Conservation (phyloP, 2,797 vertebrate species). For the Hypotaenidia okinawae region DNA sequence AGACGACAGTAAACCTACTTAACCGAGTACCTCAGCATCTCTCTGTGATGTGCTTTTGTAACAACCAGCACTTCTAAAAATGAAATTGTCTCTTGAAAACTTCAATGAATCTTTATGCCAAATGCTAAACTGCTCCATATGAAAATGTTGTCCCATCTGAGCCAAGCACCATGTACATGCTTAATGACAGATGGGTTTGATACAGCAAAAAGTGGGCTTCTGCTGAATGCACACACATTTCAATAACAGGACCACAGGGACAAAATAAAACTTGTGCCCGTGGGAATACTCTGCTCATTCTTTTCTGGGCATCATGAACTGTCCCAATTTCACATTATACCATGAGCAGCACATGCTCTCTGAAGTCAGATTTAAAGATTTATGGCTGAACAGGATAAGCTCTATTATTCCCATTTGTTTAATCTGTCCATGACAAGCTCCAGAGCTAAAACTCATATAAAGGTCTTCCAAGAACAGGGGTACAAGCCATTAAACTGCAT, state of each 20-base stretch:
- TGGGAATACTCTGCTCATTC: neutral
- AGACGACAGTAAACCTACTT: neutral
- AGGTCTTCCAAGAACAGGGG: neutral
- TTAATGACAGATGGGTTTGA: neutral
- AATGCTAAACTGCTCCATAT: neutral
- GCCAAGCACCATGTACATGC: rapidly evolving
- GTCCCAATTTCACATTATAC: neutral
- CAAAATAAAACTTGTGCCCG: neutral
- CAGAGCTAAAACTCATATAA: constrained; percentile 9
- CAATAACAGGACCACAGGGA: neutral
- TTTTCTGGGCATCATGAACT: neutral
- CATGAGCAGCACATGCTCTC: neutral
- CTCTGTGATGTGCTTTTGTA: neutral
- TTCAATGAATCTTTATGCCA: neutral
- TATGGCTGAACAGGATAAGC: constrained; percentile 4
- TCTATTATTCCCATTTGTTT: constrained; percentile 28
- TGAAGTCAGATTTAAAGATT: constrained; percentile 49
- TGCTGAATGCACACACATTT: neutral
- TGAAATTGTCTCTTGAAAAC: neutral
- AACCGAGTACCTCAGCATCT: neutral
- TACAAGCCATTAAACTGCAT: neutral
- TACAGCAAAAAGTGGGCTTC: neutral
- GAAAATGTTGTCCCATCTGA: neutral
- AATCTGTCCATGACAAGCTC: neutral
- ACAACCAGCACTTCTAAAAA: neutral